Evolutionary conservation across 2,888 invertebrate genomes (phyloP).

Genomic region (Panzeria rudis): DNA sequence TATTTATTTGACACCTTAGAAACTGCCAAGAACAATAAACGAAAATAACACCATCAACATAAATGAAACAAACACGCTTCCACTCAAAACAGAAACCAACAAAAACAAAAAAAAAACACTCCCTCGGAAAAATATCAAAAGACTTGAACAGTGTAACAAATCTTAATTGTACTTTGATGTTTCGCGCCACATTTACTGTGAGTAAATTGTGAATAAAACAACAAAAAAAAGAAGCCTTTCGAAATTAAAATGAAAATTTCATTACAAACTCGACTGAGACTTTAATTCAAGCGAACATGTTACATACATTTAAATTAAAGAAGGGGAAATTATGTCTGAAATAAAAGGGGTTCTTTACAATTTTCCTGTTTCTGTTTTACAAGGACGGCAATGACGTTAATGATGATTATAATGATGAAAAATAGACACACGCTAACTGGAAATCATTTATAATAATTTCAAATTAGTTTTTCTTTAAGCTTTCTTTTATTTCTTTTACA

Average conservation of each 20-base stretch:
- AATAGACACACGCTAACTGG: constrained; percentile 65
- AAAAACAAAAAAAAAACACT: constrained; percentile 8
- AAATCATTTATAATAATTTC: constrained; percentile 60
- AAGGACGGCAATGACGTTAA: constrained; percentile 51
- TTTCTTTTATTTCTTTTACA: neutral
- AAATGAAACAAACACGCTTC: neutral
- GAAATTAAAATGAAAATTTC: constrained; percentile 27
- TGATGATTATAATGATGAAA: constrained; percentile 33
- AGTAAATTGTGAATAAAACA: neutral
- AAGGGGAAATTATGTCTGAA: constrained; percentile 10
- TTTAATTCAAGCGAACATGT: constrained; percentile 16
- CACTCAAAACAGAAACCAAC: neutral
- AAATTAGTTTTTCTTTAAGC: constrained; percentile 1
- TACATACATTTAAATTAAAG: constrained; percentile 19
- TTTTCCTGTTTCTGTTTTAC: constrained; percentile 10
- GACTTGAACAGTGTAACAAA: constrained; percentile 61
- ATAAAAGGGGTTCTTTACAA: constrained; percentile 27
- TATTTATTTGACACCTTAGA: constrained; percentile 57
- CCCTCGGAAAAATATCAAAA: constrained; percentile 65
- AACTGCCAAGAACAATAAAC: constrained; percentile 31
- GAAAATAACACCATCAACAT: constrained; percentile 38
- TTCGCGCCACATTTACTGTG: constrained; percentile 53
- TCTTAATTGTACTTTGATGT: constrained; percentile 67
- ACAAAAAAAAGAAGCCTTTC: neutral
- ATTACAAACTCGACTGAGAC: constrained; percentile 29